Conservation (phyloP, 2,113 vertebrate species). For the Andinoacara biseriatus region DNA sequence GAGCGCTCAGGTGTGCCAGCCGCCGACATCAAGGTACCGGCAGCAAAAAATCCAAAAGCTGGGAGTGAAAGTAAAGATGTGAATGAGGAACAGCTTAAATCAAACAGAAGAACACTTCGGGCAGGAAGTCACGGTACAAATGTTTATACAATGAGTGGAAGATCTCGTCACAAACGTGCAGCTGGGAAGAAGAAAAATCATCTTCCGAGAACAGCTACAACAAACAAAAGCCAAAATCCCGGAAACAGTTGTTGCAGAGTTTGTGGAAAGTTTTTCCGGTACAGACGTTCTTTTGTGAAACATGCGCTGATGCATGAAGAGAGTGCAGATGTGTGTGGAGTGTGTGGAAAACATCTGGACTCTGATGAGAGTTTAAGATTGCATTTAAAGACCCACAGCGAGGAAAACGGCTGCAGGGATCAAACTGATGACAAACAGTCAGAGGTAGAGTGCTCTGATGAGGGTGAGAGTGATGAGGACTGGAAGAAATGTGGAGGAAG, state of each 20-base stretch:
- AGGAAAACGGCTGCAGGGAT: conserved; percentile 22
- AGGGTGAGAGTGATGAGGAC: neutral
- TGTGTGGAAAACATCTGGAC: conserved; percentile 33
- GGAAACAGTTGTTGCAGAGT: conserved; percentile 30
- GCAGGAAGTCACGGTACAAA: neutral
- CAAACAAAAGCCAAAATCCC: neutral
- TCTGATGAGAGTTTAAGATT: neutral
- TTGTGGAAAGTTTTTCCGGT: conserved; percentile 17
- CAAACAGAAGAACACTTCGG: neutral
- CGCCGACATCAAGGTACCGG: neutral
- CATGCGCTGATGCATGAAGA: conserved; percentile 14
- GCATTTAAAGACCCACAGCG: conserved; percentile 27
- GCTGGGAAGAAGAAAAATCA: neutral
- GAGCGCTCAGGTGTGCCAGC: rapidly evolving
- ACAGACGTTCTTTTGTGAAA: conserved; percentile 49
- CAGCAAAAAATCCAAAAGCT: neutral
- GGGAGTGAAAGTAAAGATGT: neutral
- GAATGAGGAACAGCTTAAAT: neutral
- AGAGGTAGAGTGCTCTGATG: neutral
- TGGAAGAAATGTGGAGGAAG: neutral
- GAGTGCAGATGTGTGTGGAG: conserved; percentile 26
- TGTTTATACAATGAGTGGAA: neutral
- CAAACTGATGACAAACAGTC: neutral
- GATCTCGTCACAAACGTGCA: rapidly evolving
- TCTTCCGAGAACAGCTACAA: neutral